Percentiles rank a stretch among this genome's conserved stretches.
These are phyloP conservation scores for Ciconia stormi DNA, from an alignment of 2,113 vertebrate species.

Conservation along the genomic window DNA sequence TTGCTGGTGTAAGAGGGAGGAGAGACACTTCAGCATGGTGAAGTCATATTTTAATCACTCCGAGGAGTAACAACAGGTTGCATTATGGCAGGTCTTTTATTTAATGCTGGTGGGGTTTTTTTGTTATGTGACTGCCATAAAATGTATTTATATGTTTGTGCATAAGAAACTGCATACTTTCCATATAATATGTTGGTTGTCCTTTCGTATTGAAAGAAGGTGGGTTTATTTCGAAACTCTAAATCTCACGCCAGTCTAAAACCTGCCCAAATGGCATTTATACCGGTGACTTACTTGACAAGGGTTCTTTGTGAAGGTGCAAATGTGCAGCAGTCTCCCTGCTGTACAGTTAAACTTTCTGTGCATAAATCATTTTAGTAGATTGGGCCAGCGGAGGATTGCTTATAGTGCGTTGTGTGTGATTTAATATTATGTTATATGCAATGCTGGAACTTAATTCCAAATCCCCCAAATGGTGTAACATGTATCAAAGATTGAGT, in stretches of 20 bases:
- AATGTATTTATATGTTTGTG: slow-evolving; percentile 67
- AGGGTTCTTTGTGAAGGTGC: slow-evolving; percentile 51
- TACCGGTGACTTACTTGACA: slow-evolving; percentile 15
- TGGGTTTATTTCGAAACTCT: slow-evolving; percentile 33
- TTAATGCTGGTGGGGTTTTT: background rate
- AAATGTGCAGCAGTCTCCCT: slow-evolving; percentile 40
- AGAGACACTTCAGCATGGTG: background rate
- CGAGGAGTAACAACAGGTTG: slow-evolving; percentile 46
- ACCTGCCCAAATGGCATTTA: slow-evolving; percentile 46
- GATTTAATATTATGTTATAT: slow-evolving; percentile 45
- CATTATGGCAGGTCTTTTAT: slow-evolving; percentile 55
- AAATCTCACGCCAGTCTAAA: slow-evolving; percentile 46
- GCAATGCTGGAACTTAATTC: slow-evolving; percentile 36
- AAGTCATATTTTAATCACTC: slow-evolving; percentile 65
- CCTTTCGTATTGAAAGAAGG: background rate
- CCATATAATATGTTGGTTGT: slow-evolving; percentile 39
- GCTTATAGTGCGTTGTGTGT: slow-evolving; percentile 24
- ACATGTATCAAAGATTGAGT: background rate
- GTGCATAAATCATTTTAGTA: slow-evolving; percentile 58
- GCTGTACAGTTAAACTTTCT: slow-evolving; percentile 50
- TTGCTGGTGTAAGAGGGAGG: slow-evolving; percentile 21
- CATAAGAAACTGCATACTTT: slow-evolving; percentile 39
- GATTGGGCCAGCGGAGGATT: slow-evolving; percentile 58
- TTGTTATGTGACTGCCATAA: slow-evolving; percentile 48
- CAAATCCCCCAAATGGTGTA: background rate